Evolutionary conservation across 2,797 vertebrate genomes (phyloP), one percentile per base, ranked within the genome.

Genomic region (Lemur catta): DNA sequence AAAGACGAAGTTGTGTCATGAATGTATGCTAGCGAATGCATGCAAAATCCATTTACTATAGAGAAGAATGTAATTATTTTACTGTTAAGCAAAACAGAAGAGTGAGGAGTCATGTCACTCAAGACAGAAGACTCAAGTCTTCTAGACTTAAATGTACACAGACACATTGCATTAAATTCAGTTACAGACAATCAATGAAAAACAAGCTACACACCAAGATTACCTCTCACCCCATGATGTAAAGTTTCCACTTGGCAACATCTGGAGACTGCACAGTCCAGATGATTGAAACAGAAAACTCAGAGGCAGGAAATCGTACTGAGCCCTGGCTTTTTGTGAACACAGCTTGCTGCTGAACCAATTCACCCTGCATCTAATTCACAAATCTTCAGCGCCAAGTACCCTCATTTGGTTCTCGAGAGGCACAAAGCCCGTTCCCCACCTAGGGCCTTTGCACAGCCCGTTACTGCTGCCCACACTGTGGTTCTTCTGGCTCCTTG

Each of bases 211-310:
- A 7, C 43, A n/a, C 20, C 63, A 52, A 75, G 71, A 92, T 52
- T 14, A 72, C 59, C 48, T 91, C 91, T 89, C 13, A 74, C 61
- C 71, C 15, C 15, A 13, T 28, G 57, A 89, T 41, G 84, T 24
- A 22, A 93, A 89, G 38, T 79, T 97, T 95, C 89, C 91, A 69
- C 26, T 33, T 55, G 35, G 90, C n/a, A 94, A 75, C 84, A 95
- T 94, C 91, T 96, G 93, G 89, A 89, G 57, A 12, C 35, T 4
- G 41, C 57, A 41, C 12, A 79, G 71, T 71, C 71, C 63, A 41
- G 59, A 63, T 35, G 65, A 69, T 52, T 78, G 82, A 57, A 81
- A 33, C 2, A 87, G 67, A 65, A 78, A 57, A 55, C 63, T 61
- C 43, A 12, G 43, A 85, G 26, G 46, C 80, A 78, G 78, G 67